Evolutionary conservation across 2,797 vertebrate genomes (phyloP), one percentile per base, ranked within the genome.

Genomic region (Anguilla anguilla): DNA sequence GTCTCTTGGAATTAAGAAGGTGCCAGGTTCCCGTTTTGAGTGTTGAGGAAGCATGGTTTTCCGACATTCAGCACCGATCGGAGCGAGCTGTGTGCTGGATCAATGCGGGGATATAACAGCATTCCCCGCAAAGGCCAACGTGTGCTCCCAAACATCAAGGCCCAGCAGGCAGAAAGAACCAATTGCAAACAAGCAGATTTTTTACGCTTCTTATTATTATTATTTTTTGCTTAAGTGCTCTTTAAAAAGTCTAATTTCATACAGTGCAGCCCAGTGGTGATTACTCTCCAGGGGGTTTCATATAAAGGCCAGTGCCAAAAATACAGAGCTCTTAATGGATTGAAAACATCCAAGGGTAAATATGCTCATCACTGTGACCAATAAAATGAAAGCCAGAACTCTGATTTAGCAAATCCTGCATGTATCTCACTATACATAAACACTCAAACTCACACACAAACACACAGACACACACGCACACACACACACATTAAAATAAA

Each of bases 1-100:
- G 86, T 88, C 87, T 84, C 84, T 87, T 83, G 6, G 86, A 81
- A 88, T 59, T 67, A 89, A 87, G 89, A 55, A 53, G 10, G 55
- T 15, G 53, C 25, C 22, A 53, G 11, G 10, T 59, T 92, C 91
- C 89, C 90, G 59, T 90, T 88, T 87, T 69, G 83, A 85, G 82
- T 90, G 89, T 90, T 1, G 15, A 51, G 85, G 39, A 87, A 49
- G 88, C 83, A n/a, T 55, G 10, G 77, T 64, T 51, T 6, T 7
- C 43, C 31, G 15, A 51, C 49, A 67, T 82, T 86, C 43, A 86
- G 81, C n/a, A 25, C 35, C 35, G 6, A 1, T 25, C 64, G 46
- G 46, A n/a, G 28, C 64, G 17, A 35, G 53, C 43, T 13, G 17
- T 5, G 57, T 51, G 51, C 72, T 77, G 87, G 87, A 84, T 84